A percentile compares a stretch with the other conserved stretches of the same genome.
Conservation (phyloP, 2,888 invertebrate genomes). For the Autographa pulchrina region DNA sequence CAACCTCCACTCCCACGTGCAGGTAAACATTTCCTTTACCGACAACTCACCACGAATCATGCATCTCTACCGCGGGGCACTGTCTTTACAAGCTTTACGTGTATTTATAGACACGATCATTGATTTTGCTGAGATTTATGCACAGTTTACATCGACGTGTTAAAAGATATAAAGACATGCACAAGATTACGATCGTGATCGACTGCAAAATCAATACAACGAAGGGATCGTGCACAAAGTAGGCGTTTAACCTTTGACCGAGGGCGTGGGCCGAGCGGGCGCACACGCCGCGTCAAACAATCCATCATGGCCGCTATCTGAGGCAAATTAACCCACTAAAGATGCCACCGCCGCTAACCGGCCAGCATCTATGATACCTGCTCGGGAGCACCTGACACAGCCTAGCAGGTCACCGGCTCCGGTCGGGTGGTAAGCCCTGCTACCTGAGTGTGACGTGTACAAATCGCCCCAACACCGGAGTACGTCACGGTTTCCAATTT, state of each 20-base stretch:
- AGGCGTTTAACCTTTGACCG: constrained; percentile 86
- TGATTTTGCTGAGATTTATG: constrained; percentile 50
- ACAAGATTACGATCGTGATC: constrained; percentile 78
- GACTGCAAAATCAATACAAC: constrained; percentile 85
- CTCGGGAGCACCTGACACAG: constrained; percentile 41
- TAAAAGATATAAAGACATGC: constrained; percentile 71
- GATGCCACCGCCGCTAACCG: constrained; percentile 73
- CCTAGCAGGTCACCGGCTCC: constrained; percentile 51
- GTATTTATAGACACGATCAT: constrained; percentile 61
- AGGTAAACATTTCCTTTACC: constrained; percentile 66
- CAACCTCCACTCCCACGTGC: constrained; percentile 61
- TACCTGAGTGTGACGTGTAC: constrained; percentile 80
- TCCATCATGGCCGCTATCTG: constrained; percentile 84
- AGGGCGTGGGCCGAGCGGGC: constrained; percentile 77
- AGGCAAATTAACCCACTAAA: constrained; percentile 83
- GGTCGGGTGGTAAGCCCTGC: constrained; percentile 62
- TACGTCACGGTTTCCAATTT: constrained; percentile 83
- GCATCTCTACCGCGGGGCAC: constrained; percentile 63
- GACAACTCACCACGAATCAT: constrained; percentile 61
- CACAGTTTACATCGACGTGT: constrained; percentile 54
- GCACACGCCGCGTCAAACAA: constrained; percentile 81
- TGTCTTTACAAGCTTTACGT: constrained; percentile 60
- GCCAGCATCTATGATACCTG: constrained; percentile 65
- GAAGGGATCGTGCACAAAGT: constrained; percentile 85
- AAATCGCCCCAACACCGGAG: constrained; percentile 76